These are phyloP conservation scores for Temnothorax rugatulus DNA, from an alignment of 2,888 invertebrate genomes.

Conservation along the genomic window DNA sequence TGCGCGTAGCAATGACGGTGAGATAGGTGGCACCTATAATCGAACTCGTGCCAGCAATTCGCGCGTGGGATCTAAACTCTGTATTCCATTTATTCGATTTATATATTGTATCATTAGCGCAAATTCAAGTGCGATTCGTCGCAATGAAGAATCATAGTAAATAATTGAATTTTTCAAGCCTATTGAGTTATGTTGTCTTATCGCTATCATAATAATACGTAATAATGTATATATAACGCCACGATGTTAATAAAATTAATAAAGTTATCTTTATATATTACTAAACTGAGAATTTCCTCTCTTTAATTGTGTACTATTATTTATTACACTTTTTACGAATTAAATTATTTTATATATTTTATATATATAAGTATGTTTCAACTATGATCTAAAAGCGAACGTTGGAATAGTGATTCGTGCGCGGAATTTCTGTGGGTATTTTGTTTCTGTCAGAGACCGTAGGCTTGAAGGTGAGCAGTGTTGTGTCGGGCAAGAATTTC, in stretches of 20 bases:
- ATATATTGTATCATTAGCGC: neutral
- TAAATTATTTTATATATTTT: neutral
- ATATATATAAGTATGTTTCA: neutral
- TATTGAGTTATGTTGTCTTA: neutral
- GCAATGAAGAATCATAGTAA: neutral
- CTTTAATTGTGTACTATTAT: neutral
- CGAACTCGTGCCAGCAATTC: conserved; percentile 32
- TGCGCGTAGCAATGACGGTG: conserved; percentile 63
- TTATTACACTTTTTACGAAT: neutral
- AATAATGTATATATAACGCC: neutral
- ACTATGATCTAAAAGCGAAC: neutral
- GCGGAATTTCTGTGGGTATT: conserved; percentile 8
- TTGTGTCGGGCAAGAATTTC: conserved; percentile 46
- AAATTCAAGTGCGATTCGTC: neutral
- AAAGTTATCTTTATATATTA: neutral
- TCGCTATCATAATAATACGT: neutral
- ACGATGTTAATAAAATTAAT: neutral
- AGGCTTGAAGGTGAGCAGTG: conserved; percentile 44
- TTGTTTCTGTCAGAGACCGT: neutral
- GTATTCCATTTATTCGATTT: neutral
- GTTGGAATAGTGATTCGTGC: neutral
- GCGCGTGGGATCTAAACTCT: conserved; percentile 1
- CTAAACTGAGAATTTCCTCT: neutral
- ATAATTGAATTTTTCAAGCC: neutral
- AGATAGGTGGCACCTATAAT: conserved; percentile 58